Percentiles rank a stretch among this genome's conserved stretches.
Conservation (phyloP, 2,888 invertebrate genomes). For the Drosophila kuntzei region DNA sequence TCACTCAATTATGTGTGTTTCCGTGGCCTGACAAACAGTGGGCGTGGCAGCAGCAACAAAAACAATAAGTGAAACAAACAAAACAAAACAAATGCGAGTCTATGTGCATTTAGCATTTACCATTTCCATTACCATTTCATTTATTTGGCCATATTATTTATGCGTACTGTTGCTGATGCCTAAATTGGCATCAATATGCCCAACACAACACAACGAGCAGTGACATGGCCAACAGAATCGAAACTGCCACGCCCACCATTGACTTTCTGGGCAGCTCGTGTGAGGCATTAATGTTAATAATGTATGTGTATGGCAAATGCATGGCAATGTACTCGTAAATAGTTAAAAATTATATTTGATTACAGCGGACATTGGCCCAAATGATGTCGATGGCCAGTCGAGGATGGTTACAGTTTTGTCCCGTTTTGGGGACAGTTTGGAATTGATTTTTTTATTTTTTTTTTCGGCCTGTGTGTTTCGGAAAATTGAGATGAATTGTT, state of each 20-base stretch:
- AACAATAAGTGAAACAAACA: neutral
- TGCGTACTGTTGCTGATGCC: constrained; percentile 48
- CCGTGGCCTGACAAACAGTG: constrained; percentile 9
- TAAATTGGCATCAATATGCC: constrained; percentile 64
- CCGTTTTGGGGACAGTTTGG: constrained; percentile 36
- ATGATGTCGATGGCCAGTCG: constrained; percentile 1
- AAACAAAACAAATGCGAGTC: constrained; percentile 17
- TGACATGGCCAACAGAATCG: constrained; percentile 15
- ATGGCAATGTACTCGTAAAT: constrained; percentile 74
- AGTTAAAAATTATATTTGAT: constrained; percentile 81
- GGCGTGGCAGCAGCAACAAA: constrained; percentile 21
- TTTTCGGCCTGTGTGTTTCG: constrained; percentile 6
- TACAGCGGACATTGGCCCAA: constrained; percentile 49
- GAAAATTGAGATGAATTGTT: constrained; percentile 74
- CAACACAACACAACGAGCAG: constrained; percentile 21
- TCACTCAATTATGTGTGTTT: constrained; percentile 63
- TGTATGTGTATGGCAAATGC: constrained; percentile 66
- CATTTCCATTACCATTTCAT: constrained; percentile 60
- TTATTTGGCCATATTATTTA: constrained; percentile 69
- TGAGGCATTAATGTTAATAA: constrained; percentile 76
- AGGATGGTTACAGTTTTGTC: constrained; percentile 5
- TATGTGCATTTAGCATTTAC: constrained; percentile 33
- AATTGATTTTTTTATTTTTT: constrained; percentile 62
- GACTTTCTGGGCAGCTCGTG: constrained; percentile 53
- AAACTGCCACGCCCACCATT: constrained; percentile 36